phyloP scores from a whole-genome alignment of 30 jellyfish, hydroid and myxozoan species.

The Hydractinia symbiolongicarpus region DNA sequence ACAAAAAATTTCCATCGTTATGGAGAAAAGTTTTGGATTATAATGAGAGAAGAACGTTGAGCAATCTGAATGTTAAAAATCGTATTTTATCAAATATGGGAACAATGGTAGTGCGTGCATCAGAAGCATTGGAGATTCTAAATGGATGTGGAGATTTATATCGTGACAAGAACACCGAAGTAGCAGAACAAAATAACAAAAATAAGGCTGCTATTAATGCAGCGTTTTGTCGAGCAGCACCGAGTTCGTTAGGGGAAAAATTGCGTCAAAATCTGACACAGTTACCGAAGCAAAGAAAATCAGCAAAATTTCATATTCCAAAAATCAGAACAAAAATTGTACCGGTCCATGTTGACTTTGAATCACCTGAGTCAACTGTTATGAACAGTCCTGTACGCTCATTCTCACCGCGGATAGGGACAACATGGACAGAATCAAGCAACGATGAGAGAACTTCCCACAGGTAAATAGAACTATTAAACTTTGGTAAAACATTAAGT shows the following conservation, averaged over 20 bases:
- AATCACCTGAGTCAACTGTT: slow-evolving; percentile 1
- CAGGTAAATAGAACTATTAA: too few species aligned
- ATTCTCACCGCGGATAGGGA: too few species aligned
- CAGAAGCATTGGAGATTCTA: slow-evolving; percentile 64
- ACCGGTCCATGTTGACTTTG: not conserved
- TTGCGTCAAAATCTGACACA: slow-evolving; percentile 4
- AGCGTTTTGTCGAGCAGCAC: slow-evolving; percentile 30
- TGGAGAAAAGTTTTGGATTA: slow-evolving; percentile 62
- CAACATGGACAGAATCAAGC: too few species aligned
- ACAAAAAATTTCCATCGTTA: slow-evolving; percentile 68
- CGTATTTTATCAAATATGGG: slow-evolving; percentile 73
- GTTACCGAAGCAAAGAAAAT: not conserved
- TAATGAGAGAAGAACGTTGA: slow-evolving; percentile 54
- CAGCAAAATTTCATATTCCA: slow-evolving; percentile 3
- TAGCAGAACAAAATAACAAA: slow-evolving; percentile 26
- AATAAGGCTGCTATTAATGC: slow-evolving; percentile 19
- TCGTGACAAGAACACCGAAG: slow-evolving; percentile 21
- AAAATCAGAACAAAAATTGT: not conserved
- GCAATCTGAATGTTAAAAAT: slow-evolving; percentile 54
- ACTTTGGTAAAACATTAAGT: too few species aligned
- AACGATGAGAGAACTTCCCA: too few species aligned
- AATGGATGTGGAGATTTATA: slow-evolving; percentile 54
- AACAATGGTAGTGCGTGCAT: slow-evolving; percentile 74
- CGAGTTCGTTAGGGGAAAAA: not conserved
- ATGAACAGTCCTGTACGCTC: not conserved